Base-by-base conservation (phyloP, 2,113 vertebrate species). In the Lasiurus cinereus region DNA sequence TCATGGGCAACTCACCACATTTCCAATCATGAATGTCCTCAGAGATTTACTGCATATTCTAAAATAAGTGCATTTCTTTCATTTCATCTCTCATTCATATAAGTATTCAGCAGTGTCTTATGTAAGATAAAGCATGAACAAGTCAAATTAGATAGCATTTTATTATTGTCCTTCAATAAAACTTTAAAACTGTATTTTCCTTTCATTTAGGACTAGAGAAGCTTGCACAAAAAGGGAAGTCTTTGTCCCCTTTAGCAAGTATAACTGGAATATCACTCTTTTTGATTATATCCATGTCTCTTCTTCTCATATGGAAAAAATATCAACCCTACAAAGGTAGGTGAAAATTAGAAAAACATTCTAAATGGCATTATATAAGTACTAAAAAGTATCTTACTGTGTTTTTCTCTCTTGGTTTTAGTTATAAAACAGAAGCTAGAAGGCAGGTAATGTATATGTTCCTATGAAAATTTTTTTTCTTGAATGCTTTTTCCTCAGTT, bases 241-340 rank as follows among this genome's bases (percentile, higher is more conserved):
- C 98, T 72, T 87, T 98, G 87, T 98, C 98, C 29, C 97, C 98
- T 72, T 97, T 99, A 96, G 98, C 98, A 94, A 97, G 98, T 96
- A 98, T 99, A 96, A 98, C 98, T 0, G 98, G 98, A 97, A 97
- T 99, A 94, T 98, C 98, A 36, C 94, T 98, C 82, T 98, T 98
- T 98, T 96, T 99, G 95, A 98, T 98, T 96, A 54, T 98, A 89
- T 96, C 97, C 94, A 98, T 98, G 95, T 86, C 85, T 76, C 92
- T 98, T 96, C 96, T 98, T 77, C 97, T 98, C 83, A 18, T 98
- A n/a, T 99, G 98, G 98, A 98, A 98, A 98, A 98, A 96, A 94
- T 99, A 97, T 52, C 98, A 94, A 94, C 98, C 98, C 70, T 92
- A 97, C 91, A 98, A 98, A 98, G 98, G 98, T 99, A 98, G 15